phyloP scores from a whole-genome alignment of 2,113 vertebrate genomes.

The Odobenus rosmarus region DNA sequence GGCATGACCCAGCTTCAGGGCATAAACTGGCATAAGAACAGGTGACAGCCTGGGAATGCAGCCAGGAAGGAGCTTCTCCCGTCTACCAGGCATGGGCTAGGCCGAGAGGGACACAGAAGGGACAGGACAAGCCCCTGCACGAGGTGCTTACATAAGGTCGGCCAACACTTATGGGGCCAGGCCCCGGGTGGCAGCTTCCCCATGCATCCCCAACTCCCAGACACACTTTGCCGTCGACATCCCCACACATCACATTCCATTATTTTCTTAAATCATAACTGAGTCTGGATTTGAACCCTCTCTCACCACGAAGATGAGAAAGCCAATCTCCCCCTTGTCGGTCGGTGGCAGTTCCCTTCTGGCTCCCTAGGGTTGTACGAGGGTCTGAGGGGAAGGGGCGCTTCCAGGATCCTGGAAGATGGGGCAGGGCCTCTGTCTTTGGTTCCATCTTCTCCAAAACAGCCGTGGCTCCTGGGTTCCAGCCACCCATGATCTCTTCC shows the following conservation, averaged over 20 bases:
- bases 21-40: background rate
- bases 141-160: rapidly evolving
- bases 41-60: background rate
- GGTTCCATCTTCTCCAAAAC: background rate
- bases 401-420: background rate
- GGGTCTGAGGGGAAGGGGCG: background rate
- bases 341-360: background rate
- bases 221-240: background rate
- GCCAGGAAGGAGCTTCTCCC: background rate
- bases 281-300: background rate
- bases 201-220: background rate
- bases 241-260: background rate
- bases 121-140: background rate
- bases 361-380: background rate
- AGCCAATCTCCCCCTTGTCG: background rate
- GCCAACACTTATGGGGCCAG: background rate
- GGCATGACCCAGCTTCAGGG: background rate
- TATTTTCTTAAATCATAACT: background rate
- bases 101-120: background rate
- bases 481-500: background rate
- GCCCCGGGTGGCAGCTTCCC: background rate
- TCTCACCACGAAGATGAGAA: background rate
- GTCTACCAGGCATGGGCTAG: background rate
- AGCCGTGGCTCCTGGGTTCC: rapidly evolving
- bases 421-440: background rate